phyloP scores from a whole-genome alignment of 2,888 invertebrate genomes.

The Hipparchia semele region DNA sequence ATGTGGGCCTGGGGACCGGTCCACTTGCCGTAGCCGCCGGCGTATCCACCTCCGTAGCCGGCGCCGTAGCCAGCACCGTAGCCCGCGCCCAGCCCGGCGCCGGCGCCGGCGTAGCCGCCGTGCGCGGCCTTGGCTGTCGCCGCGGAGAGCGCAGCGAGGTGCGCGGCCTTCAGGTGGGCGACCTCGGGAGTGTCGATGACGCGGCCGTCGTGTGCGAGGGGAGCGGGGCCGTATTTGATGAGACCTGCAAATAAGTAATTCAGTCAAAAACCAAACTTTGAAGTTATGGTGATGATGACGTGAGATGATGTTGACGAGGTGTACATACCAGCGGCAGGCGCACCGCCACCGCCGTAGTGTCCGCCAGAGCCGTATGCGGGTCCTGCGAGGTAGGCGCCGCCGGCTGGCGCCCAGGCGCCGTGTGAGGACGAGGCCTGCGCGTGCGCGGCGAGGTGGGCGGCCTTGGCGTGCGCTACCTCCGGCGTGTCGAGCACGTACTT shows the following conservation, averaged over 20 bases:
- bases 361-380: conserved; percentile 56
- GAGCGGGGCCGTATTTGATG: conserved; percentile 77
- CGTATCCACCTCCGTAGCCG: conserved; percentile 54
- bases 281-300: no score
- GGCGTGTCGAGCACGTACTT: conserved; percentile 80
- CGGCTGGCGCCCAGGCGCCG: conserved; percentile 76
- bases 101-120: conserved; percentile 49
- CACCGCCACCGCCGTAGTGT: conserved; percentile 60
- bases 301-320: background rate
- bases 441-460: conserved; percentile 75
- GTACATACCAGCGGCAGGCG: conserved; percentile 70
- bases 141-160: conserved; percentile 74
- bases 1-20: conserved; percentile 76
- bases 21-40: conserved; percentile 77
- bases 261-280: background rate
- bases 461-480: conserved; percentile 79
- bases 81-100: conserved; percentile 52
- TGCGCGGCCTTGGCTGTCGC: conserved; percentile 60
- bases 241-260: conserved; percentile 59
- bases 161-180: conserved; percentile 82
- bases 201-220: conserved; percentile 77
- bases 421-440: conserved; percentile 75
- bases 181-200: conserved; percentile 81
- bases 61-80: conserved; percentile 60
- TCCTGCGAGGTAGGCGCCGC: conserved; percentile 57